Percentiles rank a stretch among this genome's conserved stretches.
Conservation (phyloP, 2,113 vertebrate genomes). For the Gorsachius goisagi region DNA sequence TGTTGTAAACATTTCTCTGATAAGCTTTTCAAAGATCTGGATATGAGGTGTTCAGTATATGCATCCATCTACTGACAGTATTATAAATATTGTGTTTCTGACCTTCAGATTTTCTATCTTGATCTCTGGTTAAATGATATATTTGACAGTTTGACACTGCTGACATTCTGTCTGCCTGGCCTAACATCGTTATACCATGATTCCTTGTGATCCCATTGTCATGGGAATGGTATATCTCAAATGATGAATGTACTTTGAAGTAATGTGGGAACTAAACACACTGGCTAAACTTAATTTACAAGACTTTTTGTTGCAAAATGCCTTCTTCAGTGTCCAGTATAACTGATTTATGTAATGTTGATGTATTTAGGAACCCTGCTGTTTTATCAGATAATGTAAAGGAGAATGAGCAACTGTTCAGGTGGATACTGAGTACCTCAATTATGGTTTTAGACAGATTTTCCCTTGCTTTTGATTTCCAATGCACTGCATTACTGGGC, state of each 20-base stretch:
- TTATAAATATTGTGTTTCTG: constrained; percentile 9
- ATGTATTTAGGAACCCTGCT: not conserved
- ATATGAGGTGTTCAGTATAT: not conserved
- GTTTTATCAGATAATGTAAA: not conserved
- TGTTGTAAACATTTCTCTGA: not conserved
- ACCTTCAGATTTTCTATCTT: constrained; percentile 31
- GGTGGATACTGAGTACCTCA: not conserved
- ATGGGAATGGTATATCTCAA: not conserved
- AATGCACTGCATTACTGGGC: not conserved
- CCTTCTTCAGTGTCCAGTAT: not conserved
- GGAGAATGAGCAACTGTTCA: not conserved
- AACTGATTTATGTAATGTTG: not conserved
- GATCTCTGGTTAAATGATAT: constrained; percentile 1
- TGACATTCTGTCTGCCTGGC: constrained; percentile 2
- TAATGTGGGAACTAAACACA: not conserved
- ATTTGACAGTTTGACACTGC: not conserved
- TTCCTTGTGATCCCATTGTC: constrained; percentile 1
- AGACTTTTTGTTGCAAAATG: not conserved
- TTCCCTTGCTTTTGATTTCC: not conserved
- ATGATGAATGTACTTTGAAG: not conserved
- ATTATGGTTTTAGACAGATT: not conserved
- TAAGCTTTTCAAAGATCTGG: not conserved
- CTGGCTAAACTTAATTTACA: not conserved
- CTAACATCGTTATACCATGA: not conserved
- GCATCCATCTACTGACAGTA: not conserved